Evolutionary conservation across 2,888 invertebrate species (phyloP).

Genomic region (Dryobotodes eremita): DNA sequence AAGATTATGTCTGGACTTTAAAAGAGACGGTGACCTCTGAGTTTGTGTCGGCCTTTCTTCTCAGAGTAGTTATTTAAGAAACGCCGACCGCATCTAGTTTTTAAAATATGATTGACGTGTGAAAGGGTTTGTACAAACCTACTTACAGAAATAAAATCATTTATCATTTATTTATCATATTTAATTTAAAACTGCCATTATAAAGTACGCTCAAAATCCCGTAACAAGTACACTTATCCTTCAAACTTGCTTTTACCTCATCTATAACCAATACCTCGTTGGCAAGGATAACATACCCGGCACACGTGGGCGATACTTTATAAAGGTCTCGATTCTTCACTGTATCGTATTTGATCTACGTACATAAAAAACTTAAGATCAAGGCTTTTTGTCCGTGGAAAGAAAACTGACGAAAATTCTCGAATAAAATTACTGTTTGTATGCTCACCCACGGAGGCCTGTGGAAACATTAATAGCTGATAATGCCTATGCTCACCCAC

Average conservation of each 20-base stretch:
- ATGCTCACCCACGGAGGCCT: neutral
- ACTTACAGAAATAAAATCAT: no score
- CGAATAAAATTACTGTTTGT: neutral
- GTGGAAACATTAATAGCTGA: no score
- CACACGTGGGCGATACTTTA: conserved; percentile 68
- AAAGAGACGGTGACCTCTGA: no score
- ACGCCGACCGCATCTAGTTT: no score
- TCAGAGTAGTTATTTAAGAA: no score
- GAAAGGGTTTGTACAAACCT: no score
- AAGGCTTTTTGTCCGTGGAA: conserved; percentile 12
- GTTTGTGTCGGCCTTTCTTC: no score
- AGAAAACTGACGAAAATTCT: neutral
- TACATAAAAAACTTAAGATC: conserved; percentile 32
- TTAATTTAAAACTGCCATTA: neutral
- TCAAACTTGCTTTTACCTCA: neutral
- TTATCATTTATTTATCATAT: no score
- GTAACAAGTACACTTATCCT: neutral
- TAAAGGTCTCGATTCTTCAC: conserved; percentile 58
- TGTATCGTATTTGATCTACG: conserved; percentile 43
- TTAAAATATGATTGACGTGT: no score
- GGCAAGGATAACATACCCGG: neutral
- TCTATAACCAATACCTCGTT: conserved; percentile 27
- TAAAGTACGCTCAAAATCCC: neutral
- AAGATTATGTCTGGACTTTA: no score
- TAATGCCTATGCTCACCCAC: neutral